Evolutionary conservation across 2,797 vertebrate genomes (phyloP).

Genomic region (Danio jaintianensis): DNA sequence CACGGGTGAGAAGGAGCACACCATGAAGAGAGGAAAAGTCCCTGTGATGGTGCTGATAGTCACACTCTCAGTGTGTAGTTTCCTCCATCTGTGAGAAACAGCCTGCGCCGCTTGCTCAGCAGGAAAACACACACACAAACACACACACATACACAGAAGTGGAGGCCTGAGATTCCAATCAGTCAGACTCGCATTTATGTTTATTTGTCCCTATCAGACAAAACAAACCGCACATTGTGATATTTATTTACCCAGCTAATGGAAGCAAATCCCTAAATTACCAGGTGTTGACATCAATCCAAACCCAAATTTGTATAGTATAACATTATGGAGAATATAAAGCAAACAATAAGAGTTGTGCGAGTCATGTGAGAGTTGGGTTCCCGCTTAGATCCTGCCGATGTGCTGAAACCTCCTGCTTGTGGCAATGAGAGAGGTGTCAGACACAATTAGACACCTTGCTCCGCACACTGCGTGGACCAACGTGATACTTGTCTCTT

Average conservation of each 20-base stretch:
- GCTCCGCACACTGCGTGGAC: conserved; percentile 74
- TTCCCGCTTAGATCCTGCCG: conserved; percentile 29
- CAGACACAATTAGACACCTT: conserved; percentile 77
- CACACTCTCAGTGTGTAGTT: conserved; percentile 55
- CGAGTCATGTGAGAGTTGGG: conserved; percentile 39
- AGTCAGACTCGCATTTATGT: conserved; percentile 38
- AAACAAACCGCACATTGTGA: conserved; percentile 34
- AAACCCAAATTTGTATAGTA: conserved; percentile 19
- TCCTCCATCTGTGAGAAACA: conserved; percentile 57
- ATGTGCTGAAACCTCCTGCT: conserved; percentile 54
- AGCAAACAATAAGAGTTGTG: conserved; percentile 13
- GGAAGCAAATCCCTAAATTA: conserved; percentile 34
- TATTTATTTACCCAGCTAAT: conserved; percentile 60
- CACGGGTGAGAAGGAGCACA: conserved; percentile 41
- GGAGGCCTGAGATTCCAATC: conserved; percentile 54
- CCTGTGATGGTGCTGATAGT: conserved; percentile 57
- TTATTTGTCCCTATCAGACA: conserved; percentile 57
- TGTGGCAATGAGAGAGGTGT: conserved; percentile 71
- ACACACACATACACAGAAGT: conserved; percentile 47
- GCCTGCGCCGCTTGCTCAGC: conserved; percentile 25
- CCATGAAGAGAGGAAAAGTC: conserved; percentile 43
- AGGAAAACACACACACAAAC: conserved; percentile 39
- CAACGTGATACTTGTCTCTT: conserved; percentile 78
- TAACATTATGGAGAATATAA: conserved; percentile 12
- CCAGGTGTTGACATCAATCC: conserved; percentile 32